phyloP scores from a whole-genome alignment of 2,113 vertebrate genomes.

The Centropus bengalensis region DNA sequence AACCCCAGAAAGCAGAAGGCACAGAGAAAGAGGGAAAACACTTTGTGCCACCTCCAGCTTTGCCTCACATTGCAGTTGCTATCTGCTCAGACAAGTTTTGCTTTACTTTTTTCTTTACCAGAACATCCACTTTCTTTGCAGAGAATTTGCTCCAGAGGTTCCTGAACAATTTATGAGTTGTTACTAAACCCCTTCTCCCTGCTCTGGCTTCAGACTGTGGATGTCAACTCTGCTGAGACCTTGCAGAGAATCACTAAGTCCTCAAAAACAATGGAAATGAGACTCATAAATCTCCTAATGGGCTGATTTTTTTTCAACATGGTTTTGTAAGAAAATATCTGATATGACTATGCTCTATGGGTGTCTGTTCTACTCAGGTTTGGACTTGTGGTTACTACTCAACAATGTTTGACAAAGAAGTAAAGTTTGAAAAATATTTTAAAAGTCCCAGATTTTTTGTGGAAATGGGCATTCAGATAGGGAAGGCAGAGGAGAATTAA shows the following conservation, averaged over 20 bases:
- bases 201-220: background rate
- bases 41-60: background rate
- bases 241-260: background rate
- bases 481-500: background rate
- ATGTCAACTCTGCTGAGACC: background rate
- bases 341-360: background rate
- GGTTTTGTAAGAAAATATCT: background rate
- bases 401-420: background rate
- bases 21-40: accelerated
- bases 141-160: background rate
- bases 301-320: background rate
- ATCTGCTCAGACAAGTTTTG: background rate
- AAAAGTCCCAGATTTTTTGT: background rate
- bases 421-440: background rate
- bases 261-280: background rate
- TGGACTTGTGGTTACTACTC: background rate
- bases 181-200: background rate
- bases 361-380: background rate
- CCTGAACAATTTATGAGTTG: background rate
- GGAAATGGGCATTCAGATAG: background rate
- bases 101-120: background rate
- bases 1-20: background rate
- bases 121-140: background rate
- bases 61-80: background rate
- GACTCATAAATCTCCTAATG: background rate